Evolutionary conservation across 2,888 invertebrate genomes (phyloP), one percentile per base, ranked within the genome.

Genomic region (Zaprionus bogoriensis): DNA sequence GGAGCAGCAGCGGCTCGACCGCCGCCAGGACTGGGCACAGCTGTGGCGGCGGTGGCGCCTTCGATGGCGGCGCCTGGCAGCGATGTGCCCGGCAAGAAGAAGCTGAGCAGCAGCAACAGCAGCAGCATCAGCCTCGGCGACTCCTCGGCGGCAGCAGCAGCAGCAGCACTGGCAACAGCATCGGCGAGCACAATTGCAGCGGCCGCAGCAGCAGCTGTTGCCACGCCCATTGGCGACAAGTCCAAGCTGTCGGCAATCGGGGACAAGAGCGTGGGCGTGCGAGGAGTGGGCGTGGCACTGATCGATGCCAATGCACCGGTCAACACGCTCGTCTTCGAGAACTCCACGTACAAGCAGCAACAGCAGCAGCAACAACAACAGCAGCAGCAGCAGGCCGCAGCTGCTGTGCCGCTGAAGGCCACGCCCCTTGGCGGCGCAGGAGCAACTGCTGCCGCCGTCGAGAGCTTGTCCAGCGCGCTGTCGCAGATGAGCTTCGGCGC

Each of bases 291-390:
- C 3, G 70, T 66, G 14, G 68, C 70, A 0, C 36, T 95, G 25
- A 95, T 96, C 87, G 94, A 95, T 22, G 93, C 95, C 3, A 95
- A 95, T 4, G 94, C 96, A 0, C 96, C 96, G 1, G 96, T 96
- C 17, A 95, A 96, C 88, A 97, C 97, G 0, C 95, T 97, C 51
- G 97, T 97, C 71, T 97, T 97, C 88, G 97, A 97, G 88, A 97
- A 97, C 89, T 97, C 97, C 1, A 97, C 97, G 90, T 97, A 95
- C 89, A 96, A 96, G 89, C 94, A 93, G 57, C 88, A 87, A 65
- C 78, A 64, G 54, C 72, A 51, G 45, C 63, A 76, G 66, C 70
- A 45, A 38, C 88, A 86, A 65, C 76, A 60, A 51, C 68, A 46
- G 48, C 62, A 76, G 65, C 70, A 48, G 30, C 61, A 45, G 73